Evolutionary conservation across 92 coral and sea anemone species (phyloP), one percentile per base, ranked within the genome.

Genomic region (Desmophyllum pertusum): DNA sequence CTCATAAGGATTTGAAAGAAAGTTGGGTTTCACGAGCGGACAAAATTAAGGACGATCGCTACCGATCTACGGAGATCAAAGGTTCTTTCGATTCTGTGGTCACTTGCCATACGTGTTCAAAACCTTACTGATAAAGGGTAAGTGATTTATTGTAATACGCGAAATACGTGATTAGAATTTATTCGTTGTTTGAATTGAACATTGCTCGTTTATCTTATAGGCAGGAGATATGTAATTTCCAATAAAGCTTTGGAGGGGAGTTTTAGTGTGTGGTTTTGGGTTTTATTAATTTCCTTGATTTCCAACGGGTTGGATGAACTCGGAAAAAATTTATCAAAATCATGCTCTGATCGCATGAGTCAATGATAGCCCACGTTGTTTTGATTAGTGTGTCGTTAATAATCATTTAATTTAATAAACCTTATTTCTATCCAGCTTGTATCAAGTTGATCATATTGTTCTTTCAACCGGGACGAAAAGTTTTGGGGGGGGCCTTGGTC

Each of bases 81-180:
- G 1, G 41, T 74, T 30, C 79, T 74, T n/a, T n/a, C n/a, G 17
- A 27, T 15, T 2, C 11, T 7, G 30, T 48, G 21, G 13, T 41
- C 37, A n/a, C 53, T 31, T 17, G n/a, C 39, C n/a, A n/a, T n/a
- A 68, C 84, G 76, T 80, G 76, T 80, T 38, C 76, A 67, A 37
- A 35, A n/a, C n/a, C n/a, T n/a, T n/a, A n/a, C n/a, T n/a, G 21
- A 52, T n/a, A n/a, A n/a, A 8, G 6, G 18, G n/a, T n/a, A n/a
- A n/a, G n/a, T n/a, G n/a, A n/a, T n/a, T n/a, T n/a, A n/a, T n/a
- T n/a, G n/a, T n/a, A n/a, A n/a, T n/a, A n/a, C n/a, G n/a, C n/a
- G n/a, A n/a, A n/a, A n/a, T n/a, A n/a, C n/a, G n/a, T n/a, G n/a
- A n/a, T n/a, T n/a, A n/a, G n/a, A n/a, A n/a, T n/a, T 37, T 30